A percentile compares a stretch with the other conserved stretches of the same genome.
Evolutionary conservation across 2,113 vertebrate species (phyloP).

Genomic region (Thalassarche chlororhynchos): DNA sequence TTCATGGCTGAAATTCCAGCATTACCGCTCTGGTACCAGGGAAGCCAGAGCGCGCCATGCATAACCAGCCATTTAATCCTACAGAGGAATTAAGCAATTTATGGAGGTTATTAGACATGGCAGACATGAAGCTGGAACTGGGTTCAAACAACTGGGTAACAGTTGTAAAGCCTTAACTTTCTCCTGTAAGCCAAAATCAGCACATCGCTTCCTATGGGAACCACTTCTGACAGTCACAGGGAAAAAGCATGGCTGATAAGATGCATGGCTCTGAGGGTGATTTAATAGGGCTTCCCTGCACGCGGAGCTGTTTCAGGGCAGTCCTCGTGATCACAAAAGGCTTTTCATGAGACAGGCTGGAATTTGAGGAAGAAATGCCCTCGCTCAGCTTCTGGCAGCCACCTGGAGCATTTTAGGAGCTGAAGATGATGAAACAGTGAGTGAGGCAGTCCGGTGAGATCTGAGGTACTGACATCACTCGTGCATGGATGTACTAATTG

Average conservation of each 20-base stretch:
- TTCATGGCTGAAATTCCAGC: not conserved
- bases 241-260: not conserved
- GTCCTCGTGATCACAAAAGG: not conserved
- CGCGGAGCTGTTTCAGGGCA: not conserved
- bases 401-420: not conserved
- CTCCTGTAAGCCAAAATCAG: not conserved
- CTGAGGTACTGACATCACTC: not conserved
- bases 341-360: rapidly evolving
- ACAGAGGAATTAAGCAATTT: not conserved
- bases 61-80: not conserved
- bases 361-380: not conserved
- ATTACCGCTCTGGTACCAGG: not conserved
- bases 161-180: not conserved
- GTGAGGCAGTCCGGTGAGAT: not conserved
- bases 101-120: not conserved
- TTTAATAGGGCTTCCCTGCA: not conserved
- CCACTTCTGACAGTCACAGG: not conserved
- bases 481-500: not conserved
- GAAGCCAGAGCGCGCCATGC: not conserved
- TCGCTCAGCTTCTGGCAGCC: not conserved
- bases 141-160: not conserved
- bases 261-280: not conserved
- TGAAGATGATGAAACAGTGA: not conserved
- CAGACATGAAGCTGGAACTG: not conserved
- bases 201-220: not conserved